Evolutionary conservation across 2,888 invertebrate genomes (phyloP), one percentile per base, ranked within the genome.

Genomic region (Heliconius hortense): DNA sequence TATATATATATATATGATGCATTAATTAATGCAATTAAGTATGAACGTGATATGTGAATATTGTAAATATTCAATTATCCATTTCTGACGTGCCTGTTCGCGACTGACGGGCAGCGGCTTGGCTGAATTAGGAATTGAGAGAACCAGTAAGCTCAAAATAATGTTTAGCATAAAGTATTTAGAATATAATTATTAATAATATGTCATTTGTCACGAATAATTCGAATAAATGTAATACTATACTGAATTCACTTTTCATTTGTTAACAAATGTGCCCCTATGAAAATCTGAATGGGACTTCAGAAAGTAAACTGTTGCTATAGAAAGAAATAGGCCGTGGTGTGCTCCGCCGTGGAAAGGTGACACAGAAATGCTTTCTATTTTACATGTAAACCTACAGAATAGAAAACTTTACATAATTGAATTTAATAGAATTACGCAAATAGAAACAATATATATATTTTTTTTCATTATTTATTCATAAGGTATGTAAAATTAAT

Each of bases 101-200:
- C 83, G 84, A 84, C 82, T 82, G 80, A 79, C 82, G 83, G 83
- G 84, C 83, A 85, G 86, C 85, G 87, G 89, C 89, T 90, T 90
- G 89, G 89, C 90, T 90, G 88, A 90, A 86, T 85, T 90, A 92
- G 92, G 93, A 93, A 93, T 93, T 93, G 93, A 92, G 88, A 89
- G 86, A 92, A 91, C 87, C 86, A 87, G 87, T 90, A 91, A 89
- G 92, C 93, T 92, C 93, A 93, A 91, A 83, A 85, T 88, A 87
- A 88, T 86, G 88, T 82, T 87, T 90, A 90, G 71, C 73, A 76
- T 78, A 78, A 74, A 86, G 77, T 88, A 87, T 87, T 87, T 87
- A 88, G 59, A 21, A 11, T 39, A 62, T 71, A 39, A 71, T 71
- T 60, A 88, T 88, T 86, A 87, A 86, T 86, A 88, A 85, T 88